Percentiles rank a stretch among this genome's conserved stretches.
Evolutionary conservation across 2,113 vertebrate genomes (phyloP).

Genomic region (Centropristis striata): DNA sequence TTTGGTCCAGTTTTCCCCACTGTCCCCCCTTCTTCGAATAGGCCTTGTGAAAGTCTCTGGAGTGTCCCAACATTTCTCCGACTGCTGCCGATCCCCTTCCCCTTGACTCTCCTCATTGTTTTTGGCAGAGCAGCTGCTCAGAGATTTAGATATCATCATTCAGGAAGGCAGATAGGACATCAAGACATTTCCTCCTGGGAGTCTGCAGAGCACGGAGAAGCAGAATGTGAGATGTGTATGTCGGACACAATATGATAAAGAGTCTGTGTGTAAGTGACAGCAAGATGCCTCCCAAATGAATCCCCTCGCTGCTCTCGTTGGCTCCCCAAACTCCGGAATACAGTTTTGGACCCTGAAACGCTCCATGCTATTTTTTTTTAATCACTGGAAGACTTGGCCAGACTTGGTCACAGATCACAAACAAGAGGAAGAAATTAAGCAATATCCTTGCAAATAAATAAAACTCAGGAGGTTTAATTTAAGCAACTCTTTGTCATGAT

Average conservation of each 20-base stretch:
- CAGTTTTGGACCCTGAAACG: constrained; percentile 35
- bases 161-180: constrained; percentile 80
- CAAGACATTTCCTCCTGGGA: constrained; percentile 74
- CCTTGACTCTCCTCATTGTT: constrained; percentile 70
- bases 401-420: not conserved
- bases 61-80: constrained; percentile 51
- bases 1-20: constrained; percentile 13
- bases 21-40: not conserved
- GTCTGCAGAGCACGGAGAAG: constrained; percentile 51
- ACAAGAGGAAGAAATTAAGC: not conserved
- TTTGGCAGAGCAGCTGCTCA: constrained; percentile 81
- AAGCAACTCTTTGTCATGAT: not conserved
- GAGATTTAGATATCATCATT: constrained; percentile 85
- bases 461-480: not conserved
- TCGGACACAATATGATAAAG: constrained; percentile 75
- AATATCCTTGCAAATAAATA: not conserved
- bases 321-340: constrained; percentile 39
- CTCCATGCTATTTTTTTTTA: constrained; percentile 24
- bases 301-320: constrained; percentile 1
- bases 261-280: constrained; percentile 69
- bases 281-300: constrained; percentile 66
- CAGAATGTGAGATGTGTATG: constrained; percentile 71
- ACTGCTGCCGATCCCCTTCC: constrained; percentile 56
- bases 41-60: constrained; percentile 31
- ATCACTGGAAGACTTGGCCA: constrained; percentile 6